Base-by-base conservation (phyloP, 2,113 vertebrate genomes). In the Dascyllus trimaculatus region DNA sequence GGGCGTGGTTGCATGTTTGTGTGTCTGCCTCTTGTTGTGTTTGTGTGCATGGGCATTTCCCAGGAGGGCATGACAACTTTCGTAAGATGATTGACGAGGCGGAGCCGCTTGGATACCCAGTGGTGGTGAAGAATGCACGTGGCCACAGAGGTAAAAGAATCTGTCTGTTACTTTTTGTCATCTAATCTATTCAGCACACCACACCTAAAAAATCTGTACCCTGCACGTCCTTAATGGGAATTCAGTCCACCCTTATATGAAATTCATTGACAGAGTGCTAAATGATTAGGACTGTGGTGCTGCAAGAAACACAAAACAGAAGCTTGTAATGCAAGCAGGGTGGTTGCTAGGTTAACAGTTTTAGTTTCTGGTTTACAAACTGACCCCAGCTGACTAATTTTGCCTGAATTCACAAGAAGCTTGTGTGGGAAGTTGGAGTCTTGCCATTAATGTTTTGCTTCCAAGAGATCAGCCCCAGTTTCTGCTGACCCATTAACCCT, bases 21-120 rank as follows among this genome's bases (percentile, higher is more conserved):
- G 38, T 43, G 45, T 13, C 18, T 65, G 49, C 26, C 9, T 35
- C 18, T 48, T 40, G 4, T 45, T 74, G 25, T 73, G 63, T 77
- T 32, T 83, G 49, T 78, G 53, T 49, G 63, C 13, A 5, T 64
- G 35, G 25, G 15, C 11, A 4, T 80, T 82, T 93, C 73, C 38
- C 90, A 97, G 96, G 96, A 81, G 96, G 96, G 51, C 96, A 97
- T 5, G 96, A 97, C 78, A 96, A 97, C 91, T 97, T 97, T 86
- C 94, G 96, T 53, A 97, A 97, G 91, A 96, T 97, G 95, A 97
- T 97, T 48, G 96, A 97, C 52, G 96, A 97, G 89, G 96, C 96
- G 0, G 96, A 97, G 82, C 96, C 96, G 0, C 93, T 97, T 71
- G 96, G 96, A 59, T 97, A 97, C 90, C 96, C 96, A 0, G 96